Conservation (phyloP, 2,797 vertebrate species). For the Sebastolobus altivelis region DNA sequence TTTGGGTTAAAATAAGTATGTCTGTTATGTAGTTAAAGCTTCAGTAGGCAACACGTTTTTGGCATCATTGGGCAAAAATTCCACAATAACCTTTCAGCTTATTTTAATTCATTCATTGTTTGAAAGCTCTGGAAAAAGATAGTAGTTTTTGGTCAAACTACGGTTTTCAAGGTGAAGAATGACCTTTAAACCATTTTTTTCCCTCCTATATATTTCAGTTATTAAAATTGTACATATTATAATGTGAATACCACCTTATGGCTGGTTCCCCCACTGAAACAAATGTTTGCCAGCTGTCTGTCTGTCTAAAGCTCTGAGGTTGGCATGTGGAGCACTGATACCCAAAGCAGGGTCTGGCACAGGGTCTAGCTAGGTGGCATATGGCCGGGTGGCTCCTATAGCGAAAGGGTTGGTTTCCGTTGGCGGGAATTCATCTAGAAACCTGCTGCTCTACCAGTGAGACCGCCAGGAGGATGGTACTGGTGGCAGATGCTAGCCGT, state of each 20-base stretch:
- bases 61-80: too few relatives aligned
- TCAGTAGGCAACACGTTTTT: too few relatives aligned
- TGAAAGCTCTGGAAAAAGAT: not conserved
- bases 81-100: too few relatives aligned
- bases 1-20: not conserved
- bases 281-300: slow-evolving; percentile 17
- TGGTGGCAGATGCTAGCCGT: slow-evolving; percentile 76
- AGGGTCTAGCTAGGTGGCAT: slow-evolving; percentile 60
- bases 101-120: too few relatives aligned
- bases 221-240: not conserved
- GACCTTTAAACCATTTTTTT: not conserved
- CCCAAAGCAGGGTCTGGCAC: slow-evolving; percentile 57
- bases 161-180: not conserved
- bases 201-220: not conserved
- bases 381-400: slow-evolving; percentile 66
- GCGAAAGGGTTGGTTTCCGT: slow-evolving; percentile 61
- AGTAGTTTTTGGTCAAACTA: not conserved
- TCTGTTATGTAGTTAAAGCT: not conserved
- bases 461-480: slow-evolving; percentile 53
- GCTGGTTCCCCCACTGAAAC: slow-evolving; percentile 5
- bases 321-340: slow-evolving; percentile 41
- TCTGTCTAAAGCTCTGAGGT: slow-evolving; percentile 47
- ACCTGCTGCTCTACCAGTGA: slow-evolving; percentile 66
- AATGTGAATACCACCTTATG: not conserved
- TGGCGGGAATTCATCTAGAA: slow-evolving; percentile 67